Percentiles rank a stretch among this genome's conserved stretches.
These are phyloP conservation scores for Cassiopea andromeda DNA, from an alignment of 30 jellyfish, hydroid and myxozoan species.

Conservation along the genomic window DNA sequence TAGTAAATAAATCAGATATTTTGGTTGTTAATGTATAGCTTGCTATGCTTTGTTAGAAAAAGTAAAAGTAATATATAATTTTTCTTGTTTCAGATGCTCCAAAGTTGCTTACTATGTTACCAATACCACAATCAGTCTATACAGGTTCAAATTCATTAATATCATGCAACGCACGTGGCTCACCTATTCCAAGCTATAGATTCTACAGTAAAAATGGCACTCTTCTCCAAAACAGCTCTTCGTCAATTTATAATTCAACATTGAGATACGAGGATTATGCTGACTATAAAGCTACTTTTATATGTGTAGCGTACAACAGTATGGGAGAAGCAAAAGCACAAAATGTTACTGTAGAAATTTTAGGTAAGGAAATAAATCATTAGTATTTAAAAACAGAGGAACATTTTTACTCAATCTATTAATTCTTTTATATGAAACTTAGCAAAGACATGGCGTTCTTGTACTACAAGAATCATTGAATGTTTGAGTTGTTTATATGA, in stretches of 20 bases:
- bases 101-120: not conserved
- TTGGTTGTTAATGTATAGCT: too few species aligned
- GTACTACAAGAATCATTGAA: too few species aligned
- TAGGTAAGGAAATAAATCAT: not conserved
- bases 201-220: not conserved
- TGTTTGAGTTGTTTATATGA: too few species aligned
- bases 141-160: not conserved
- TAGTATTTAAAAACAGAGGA: too few species aligned
- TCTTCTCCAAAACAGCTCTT: not conserved
- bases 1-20: too few species aligned
- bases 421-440: too few species aligned
- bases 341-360: constrained; percentile 2
- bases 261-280: not conserved
- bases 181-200: not conserved
- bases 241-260: not conserved
- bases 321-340: constrained; percentile 12
- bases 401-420: too few species aligned
- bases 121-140: not conserved
- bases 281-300: not conserved
- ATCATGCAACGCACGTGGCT: not conserved
- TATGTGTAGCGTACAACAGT: constrained; percentile 15
- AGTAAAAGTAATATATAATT: too few species aligned
- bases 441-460: too few species aligned
- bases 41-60: too few species aligned
- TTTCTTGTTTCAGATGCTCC: not conserved